Percentiles rank a stretch among this genome's conserved stretches.
Evolutionary conservation across 2,888 invertebrate genomes (phyloP).

Genomic region (Leptinotarsa haldemani): DNA sequence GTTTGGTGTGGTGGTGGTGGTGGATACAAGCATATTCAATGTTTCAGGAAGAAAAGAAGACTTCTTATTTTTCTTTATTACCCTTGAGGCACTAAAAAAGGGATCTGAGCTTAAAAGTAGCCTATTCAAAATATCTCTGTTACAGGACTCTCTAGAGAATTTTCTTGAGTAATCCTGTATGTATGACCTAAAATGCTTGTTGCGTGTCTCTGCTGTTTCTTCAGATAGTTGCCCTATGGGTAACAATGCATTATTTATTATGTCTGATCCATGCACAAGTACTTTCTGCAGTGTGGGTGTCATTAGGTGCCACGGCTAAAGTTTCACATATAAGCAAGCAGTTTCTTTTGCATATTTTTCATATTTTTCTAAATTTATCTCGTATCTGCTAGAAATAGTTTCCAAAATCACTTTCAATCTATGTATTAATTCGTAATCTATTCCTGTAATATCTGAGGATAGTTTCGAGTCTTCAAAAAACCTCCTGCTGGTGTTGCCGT

Average conservation of each 20-base stretch:
- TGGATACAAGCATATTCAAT: too few species aligned
- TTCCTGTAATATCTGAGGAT: neutral
- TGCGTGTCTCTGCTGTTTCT: too few species aligned
- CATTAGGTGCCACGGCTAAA: slow-evolving; percentile 46
- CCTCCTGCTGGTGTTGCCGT: slow-evolving; percentile 16
- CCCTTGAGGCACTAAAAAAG: too few species aligned
- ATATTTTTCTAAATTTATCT: neutral
- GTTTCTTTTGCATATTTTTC: slow-evolving; percentile 39
- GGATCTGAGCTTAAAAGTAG: slow-evolving; percentile 28
- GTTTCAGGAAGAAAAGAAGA: too few species aligned
- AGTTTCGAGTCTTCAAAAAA: slow-evolving; percentile 17
- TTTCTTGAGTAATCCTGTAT: too few species aligned
- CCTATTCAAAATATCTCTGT: slow-evolving; percentile 12
- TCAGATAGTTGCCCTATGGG: too few species aligned
- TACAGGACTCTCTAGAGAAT: neutral
- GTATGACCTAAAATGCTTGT: too few species aligned
- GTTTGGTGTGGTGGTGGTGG: neutral
- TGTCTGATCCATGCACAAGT: slow-evolving; percentile 17
- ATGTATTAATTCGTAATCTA: neutral
- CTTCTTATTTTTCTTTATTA: too few species aligned
- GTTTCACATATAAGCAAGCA: neutral
- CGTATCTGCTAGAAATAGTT: slow-evolving; percentile 43
- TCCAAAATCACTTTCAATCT: slow-evolving; percentile 40
- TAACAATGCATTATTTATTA: too few species aligned
- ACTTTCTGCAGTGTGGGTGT: slow-evolving; percentile 42